Conservation (phyloP, 2,113 vertebrate species). For the Oryzias woworae region DNA sequence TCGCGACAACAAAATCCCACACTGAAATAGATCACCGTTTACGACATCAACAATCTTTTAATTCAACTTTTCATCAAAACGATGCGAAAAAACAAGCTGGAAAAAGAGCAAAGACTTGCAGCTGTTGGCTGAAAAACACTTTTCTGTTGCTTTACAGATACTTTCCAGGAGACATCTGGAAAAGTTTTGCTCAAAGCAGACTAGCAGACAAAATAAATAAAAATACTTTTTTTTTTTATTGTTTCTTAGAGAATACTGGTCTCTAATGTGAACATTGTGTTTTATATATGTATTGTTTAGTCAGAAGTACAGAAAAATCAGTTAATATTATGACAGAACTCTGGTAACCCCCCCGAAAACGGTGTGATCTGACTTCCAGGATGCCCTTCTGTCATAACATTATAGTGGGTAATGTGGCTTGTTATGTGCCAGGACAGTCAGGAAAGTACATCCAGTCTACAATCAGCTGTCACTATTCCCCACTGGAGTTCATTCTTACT, state of each 20-base stretch:
- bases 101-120: background rate
- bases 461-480: background rate
- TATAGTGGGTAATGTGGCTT: background rate
- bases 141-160: slow-evolving; percentile 3
- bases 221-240: background rate
- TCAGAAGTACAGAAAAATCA: background rate
- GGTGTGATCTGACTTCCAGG: background rate
- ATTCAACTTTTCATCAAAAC: background rate
- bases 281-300: no score
- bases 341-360: background rate
- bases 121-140: background rate
- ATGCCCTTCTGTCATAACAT: background rate
- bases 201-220: background rate
- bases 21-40: background rate
- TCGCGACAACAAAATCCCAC: background rate
- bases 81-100: background rate
- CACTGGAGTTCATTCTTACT: background rate
- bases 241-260: no score
- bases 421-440: background rate
- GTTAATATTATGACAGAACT: background rate
- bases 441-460: background rate
- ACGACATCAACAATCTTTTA: background rate
- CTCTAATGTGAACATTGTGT: no score
- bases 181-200: background rate
- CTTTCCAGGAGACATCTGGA: background rate